These are phyloP conservation scores for Heliconius himera DNA, from an alignment of 1,140 invertebrate species.

Conservation along the genomic window DNA sequence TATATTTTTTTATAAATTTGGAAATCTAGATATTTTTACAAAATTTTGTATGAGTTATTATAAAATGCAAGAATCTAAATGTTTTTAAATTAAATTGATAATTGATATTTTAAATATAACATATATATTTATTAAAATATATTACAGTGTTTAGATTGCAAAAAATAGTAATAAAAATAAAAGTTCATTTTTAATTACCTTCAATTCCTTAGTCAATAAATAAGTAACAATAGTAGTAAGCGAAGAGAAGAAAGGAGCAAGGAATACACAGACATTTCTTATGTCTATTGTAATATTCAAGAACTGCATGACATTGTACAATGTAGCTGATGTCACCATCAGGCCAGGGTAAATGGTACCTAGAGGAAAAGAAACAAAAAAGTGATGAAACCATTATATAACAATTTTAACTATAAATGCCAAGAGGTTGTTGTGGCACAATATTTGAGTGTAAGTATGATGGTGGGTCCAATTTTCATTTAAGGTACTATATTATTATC, in stretches of 20 bases:
- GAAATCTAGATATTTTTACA: not conserved
- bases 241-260: slow-evolving; percentile 98
- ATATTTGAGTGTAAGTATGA: too few species aligned
- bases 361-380: slow-evolving; percentile 47
- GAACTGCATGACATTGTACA: slow-evolving; percentile 94
- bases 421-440: too few species aligned
- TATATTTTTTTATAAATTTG: not conserved
- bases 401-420: too few species aligned
- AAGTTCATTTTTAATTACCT: slow-evolving; percentile 80
- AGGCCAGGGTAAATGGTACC: slow-evolving; percentile 98
- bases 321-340: slow-evolving; percentile 97
- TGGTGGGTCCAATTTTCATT: too few species aligned
- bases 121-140: too few species aligned
- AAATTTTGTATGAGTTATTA: not conserved
- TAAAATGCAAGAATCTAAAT: too few species aligned
- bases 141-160: not conserved
- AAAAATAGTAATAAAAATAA: not conserved
- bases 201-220: slow-evolving; percentile 96
- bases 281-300: slow-evolving; percentile 98
- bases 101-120: too few species aligned
- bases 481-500: too few species aligned
- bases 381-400: not conserved
- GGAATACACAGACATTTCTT: slow-evolving; percentile 98
- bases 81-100: too few species aligned
- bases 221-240: slow-evolving; percentile 98